Base-by-base conservation (phyloP, 2,797 vertebrate genomes). In the Yasuhikotakia modesta region DNA sequence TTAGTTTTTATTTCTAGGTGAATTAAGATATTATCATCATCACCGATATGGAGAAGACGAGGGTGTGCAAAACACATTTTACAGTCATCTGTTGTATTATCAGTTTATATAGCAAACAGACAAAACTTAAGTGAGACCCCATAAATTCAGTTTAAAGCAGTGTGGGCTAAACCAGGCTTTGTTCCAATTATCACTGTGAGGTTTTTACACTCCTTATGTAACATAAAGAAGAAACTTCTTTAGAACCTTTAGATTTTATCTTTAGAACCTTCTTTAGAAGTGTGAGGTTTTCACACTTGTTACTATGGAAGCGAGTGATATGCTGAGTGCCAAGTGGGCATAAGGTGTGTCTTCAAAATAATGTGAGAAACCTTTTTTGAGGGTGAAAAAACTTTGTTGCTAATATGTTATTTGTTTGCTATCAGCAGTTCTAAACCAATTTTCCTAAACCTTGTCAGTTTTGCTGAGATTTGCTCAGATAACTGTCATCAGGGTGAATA, bases 291-390 rank as follows among this genome's bases (percentile, higher is more conserved):
- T 66, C 1, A 4, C 63, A 16, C 66, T 75, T 75, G 73, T 75
- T 75, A 55, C 63, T 67, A 75, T 75, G 63, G 73, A 64, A 67
- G 73, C 73, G 66, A 17, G 57, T 75, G 14, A 45, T 75, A 45
- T 45, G 48, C 57, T 27, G 35, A 67, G 73, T 2, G 21, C 32
- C 61, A 55, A 50, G 22, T 64, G 58, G 71, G 60, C 61, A 53
- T 43, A 32, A 55, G 61, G 72, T 52, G 48, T 43, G 27, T 66
- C 63, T 19, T 52, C 3, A 8, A 73, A 73, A 63, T 67, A 27
- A 75, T 45, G 53, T 45, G 27, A 27, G 27, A 27, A n/a, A 4
- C 27, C 4, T 27, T 27, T 27, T 27, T 4, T 27, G 27, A 27
- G 27, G 27, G 27, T 27, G 27, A 27, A 27, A 27, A 27, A 27